phyloP scores from a whole-genome alignment of 2,113 vertebrate genomes.

The Amia ocellicauda region DNA sequence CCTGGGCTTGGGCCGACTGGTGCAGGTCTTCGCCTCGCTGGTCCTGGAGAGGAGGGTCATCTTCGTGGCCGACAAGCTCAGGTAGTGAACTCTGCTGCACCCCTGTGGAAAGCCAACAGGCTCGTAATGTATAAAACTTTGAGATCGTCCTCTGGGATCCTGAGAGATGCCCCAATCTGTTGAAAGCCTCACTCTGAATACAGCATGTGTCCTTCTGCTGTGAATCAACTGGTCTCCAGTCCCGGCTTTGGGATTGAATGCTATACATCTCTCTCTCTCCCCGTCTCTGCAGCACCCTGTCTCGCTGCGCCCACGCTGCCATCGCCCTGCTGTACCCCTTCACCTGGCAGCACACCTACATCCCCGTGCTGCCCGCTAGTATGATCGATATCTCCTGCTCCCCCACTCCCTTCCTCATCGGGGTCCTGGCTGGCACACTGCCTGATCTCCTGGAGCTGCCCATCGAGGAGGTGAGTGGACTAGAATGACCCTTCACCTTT shows the following conservation, averaged over 20 bases:
- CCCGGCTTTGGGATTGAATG: too few relatives aligned
- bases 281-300: constrained; percentile 73
- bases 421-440: constrained; percentile 84
- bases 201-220: too few relatives aligned
- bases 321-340: constrained; percentile 92
- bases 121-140: too few relatives aligned
- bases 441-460: constrained; percentile 86
- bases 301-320: constrained; percentile 86
- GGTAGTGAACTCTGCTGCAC: constrained; percentile 58
- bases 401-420: constrained; percentile 93
- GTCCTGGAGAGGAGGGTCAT: constrained; percentile 93
- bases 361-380: constrained; percentile 85
- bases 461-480: constrained; percentile 83
- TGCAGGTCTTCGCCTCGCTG: constrained; percentile 88
- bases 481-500: background rate
- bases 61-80: constrained; percentile 91
- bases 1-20: constrained; percentile 72
- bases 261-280: background rate
- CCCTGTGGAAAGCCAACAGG: background rate
- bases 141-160: too few relatives aligned
- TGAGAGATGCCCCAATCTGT: too few relatives aligned
- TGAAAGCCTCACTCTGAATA: too few relatives aligned
- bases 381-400: constrained; percentile 98
- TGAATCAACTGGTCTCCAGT: too few relatives aligned
- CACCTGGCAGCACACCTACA: constrained; percentile 97